Percentiles rank a stretch among this genome's conserved stretches.
Evolutionary conservation across 1,140 invertebrate species (phyloP).

Genomic region (Platorchestia sp.): DNA sequence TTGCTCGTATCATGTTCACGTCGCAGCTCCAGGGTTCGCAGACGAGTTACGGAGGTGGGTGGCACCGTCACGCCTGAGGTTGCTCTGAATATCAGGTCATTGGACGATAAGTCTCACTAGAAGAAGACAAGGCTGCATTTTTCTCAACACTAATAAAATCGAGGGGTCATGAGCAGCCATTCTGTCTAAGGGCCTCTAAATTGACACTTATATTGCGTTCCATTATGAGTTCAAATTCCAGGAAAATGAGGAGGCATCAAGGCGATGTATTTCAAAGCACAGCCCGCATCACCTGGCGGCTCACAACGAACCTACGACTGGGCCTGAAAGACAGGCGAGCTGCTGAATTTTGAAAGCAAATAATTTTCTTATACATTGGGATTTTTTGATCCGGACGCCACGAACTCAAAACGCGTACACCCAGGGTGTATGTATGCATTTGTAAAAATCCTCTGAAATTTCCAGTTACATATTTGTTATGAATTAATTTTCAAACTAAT

Average conservation of each 20-base stretch:
- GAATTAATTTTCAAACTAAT: no score
- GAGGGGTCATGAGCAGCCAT: not conserved
- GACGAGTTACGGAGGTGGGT: not conserved
- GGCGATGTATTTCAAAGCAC: not conserved
- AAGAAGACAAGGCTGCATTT: not conserved
- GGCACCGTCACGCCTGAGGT: not conserved
- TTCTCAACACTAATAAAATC: not conserved
- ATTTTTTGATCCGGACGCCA: not conserved
- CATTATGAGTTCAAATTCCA: slow-evolving; percentile 1
- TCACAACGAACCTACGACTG: not conserved
- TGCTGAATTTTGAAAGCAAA: not conserved
- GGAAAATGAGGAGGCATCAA: not conserved
- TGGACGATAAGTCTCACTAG: not conserved
- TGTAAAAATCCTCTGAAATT: no score
- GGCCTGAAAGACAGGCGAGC: not conserved
- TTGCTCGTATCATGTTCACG: no score
- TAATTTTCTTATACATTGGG: not conserved
- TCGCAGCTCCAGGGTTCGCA: no score
- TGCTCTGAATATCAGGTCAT: not conserved
- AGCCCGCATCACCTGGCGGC: not conserved
- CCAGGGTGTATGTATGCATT: not conserved
- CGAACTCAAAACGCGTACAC: not conserved
- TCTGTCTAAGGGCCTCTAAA: not conserved
- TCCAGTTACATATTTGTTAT: no score
- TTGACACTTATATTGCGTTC: not conserved